These are phyloP conservation scores for Vollenhovia emeryi DNA, from an alignment of 1,140 invertebrate genomes.

Conservation along the genomic window DNA sequence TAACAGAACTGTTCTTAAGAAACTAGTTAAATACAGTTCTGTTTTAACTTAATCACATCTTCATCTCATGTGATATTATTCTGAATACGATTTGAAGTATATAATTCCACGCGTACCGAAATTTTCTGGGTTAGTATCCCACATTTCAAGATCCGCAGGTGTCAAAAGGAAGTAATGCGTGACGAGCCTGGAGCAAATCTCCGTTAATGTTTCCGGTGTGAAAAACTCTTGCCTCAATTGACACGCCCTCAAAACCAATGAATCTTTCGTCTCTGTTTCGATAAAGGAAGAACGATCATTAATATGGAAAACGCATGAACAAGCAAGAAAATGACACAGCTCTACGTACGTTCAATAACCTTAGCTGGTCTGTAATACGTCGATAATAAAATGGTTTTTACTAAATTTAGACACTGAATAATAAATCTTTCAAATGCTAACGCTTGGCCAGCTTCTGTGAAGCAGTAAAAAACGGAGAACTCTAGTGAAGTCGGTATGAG, in stretches of 20 bases:
- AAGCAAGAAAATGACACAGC: not conserved
- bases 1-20: too few species aligned
- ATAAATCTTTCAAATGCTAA: conserved; percentile 93
- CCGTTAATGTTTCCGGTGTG: conserved; percentile 88
- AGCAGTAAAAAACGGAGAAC: conserved; percentile 94
- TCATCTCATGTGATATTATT: not conserved
- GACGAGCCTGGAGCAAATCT: conserved; percentile 94
- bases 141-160: conserved; percentile 93
- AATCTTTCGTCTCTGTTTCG: conserved; percentile 83
- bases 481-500: conserved; percentile 92
- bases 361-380: conserved; percentile 89
- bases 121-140: conserved; percentile 96
- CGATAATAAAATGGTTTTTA: conserved; percentile 93
- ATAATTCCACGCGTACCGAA: conserved; percentile 87
- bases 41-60: not conserved
- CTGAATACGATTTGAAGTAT: not conserved
- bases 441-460: conserved; percentile 91
- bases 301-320: not conserved
- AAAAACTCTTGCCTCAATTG: conserved; percentile 91
- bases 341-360: conserved; percentile 84
- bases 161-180: conserved; percentile 95
- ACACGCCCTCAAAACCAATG: conserved; percentile 87
- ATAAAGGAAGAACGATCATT: conserved; percentile 22
- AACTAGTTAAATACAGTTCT: too few species aligned
- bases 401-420: conserved; percentile 95